Percentiles rank a stretch among this genome's conserved stretches.
These are phyloP conservation scores for Panthera tigris DNA, from an alignment of 2,113 vertebrate genomes.

Conservation along the genomic window DNA sequence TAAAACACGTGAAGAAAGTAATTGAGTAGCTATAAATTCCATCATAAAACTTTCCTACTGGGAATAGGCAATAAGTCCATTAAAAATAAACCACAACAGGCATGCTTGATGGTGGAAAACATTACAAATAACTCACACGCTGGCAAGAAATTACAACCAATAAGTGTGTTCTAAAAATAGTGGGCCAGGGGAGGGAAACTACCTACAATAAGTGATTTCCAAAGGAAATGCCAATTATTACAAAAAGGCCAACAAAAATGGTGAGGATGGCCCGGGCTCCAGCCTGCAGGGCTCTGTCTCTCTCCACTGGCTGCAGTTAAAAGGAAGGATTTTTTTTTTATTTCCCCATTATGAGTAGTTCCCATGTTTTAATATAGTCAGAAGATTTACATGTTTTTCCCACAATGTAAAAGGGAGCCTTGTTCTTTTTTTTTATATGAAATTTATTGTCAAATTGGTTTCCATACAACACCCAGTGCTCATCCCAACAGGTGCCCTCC, in stretches of 20 bases:
- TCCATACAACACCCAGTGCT: too few species aligned
- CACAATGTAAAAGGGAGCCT: not conserved
- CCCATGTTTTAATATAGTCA: not conserved
- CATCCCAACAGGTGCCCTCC: too few species aligned
- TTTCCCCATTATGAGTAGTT: not conserved
- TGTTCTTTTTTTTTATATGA: too few species aligned
- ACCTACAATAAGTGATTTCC: slow-evolving; percentile 74
- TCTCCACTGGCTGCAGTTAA: slow-evolving; percentile 24
- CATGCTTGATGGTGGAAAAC: slow-evolving; percentile 68
- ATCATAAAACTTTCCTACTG: slow-evolving; percentile 66
- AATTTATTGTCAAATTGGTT: too few species aligned
- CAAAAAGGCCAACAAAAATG: slow-evolving; percentile 60
- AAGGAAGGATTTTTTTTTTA: not conserved
- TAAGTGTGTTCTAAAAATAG: slow-evolving; percentile 72
- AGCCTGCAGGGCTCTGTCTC: not conserved
- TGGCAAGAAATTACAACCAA: slow-evolving; percentile 67
- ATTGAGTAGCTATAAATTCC: slow-evolving; percentile 58
- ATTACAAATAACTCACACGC: slow-evolving; percentile 55
- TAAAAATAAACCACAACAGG: slow-evolving; percentile 67
- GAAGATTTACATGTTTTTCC: not conserved
- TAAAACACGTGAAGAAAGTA: slow-evolving; percentile 57
- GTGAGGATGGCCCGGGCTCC: not conserved
- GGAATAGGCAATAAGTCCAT: slow-evolving; percentile 58
- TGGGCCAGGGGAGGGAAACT: slow-evolving; percentile 30
- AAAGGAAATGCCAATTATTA: slow-evolving; percentile 74